Percentiles rank a stretch among this genome's conserved stretches.
These are phyloP conservation scores for Phenganax subtilis DNA, from an alignment of 92 coral and sea anemone species.

Conservation along the genomic window DNA sequence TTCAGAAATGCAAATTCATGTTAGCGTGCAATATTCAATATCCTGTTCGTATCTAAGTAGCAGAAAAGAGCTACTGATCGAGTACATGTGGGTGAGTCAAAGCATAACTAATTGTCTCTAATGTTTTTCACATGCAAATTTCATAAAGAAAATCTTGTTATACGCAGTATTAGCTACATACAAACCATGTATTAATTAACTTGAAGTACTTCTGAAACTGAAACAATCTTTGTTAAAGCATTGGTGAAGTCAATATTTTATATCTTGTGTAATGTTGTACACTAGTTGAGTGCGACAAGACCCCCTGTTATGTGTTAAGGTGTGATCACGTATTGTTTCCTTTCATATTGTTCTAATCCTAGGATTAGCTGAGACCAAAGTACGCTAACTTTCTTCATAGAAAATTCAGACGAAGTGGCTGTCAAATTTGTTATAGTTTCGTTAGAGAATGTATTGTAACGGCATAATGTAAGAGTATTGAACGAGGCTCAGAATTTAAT, in stretches of 20 bases:
- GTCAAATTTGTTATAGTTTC: background rate
- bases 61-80: background rate
- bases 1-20: background rate
- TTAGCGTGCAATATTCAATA: background rate
- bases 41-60: background rate
- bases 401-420: conserved; percentile 13
- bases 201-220: no score
- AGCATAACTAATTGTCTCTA: background rate
- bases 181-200: background rate
- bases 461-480: no score
- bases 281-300: background rate
- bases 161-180: background rate
- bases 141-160: background rate
- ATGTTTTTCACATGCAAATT: background rate
- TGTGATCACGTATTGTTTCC: background rate
- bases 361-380: background rate
- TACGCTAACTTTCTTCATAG: background rate
- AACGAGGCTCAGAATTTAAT: no score
- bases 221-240: no score
- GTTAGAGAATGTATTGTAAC: background rate
- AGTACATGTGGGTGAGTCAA: background rate
- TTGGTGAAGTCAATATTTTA: no score
- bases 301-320: conserved; percentile 4
- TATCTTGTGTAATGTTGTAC: no score
- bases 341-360: background rate